Percentiles rank a stretch among this genome's conserved stretches.
These are phyloP conservation scores for Galaxias olidus DNA, from an alignment of 2,797 vertebrate genomes.

Conservation along the genomic window DNA sequence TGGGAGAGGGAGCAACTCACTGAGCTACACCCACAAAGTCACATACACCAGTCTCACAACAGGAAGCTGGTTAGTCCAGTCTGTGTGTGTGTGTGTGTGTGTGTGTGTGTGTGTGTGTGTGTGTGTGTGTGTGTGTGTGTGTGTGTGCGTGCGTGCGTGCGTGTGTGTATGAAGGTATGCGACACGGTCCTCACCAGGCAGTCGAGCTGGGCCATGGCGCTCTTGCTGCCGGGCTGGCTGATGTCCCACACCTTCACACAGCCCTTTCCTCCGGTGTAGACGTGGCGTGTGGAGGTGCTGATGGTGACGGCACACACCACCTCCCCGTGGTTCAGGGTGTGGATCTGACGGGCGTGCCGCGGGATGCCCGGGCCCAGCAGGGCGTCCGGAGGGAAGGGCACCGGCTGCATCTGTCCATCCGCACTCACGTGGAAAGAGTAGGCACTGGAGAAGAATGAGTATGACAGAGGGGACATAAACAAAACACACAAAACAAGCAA, in stretches of 20 bases:
- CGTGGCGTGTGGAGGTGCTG: slow-evolving; percentile 82
- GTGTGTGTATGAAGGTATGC: background rate
- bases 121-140: background rate
- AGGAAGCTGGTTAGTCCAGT: background rate
- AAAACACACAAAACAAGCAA: background rate
- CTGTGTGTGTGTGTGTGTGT: background rate
- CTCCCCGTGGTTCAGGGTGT: slow-evolving; percentile 84
- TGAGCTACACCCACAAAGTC: no score
- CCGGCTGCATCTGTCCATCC: slow-evolving; percentile 88
- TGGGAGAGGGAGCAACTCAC: no score
- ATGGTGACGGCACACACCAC: slow-evolving; percentile 88
- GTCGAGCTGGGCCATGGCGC: slow-evolving; percentile 73
- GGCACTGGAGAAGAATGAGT: slow-evolving; percentile 65
- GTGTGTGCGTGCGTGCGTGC: background rate
- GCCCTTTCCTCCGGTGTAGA: slow-evolving; percentile 71
- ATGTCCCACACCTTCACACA: slow-evolving; percentile 74
- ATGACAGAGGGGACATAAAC: background rate
- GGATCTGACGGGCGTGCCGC: slow-evolving; percentile 86
- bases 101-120: background rate
- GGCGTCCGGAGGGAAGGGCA: slow-evolving; percentile 85
- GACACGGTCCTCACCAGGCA: slow-evolving; percentile 64
- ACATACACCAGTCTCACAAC: no score
- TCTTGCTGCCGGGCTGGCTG: slow-evolving; percentile 72
- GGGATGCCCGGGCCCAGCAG: slow-evolving; percentile 86
- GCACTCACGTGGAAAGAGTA: slow-evolving; percentile 90